These are phyloP conservation scores for Corbicula japonica DNA, from an alignment of 2,888 invertebrate species.

Conservation along the genomic window DNA sequence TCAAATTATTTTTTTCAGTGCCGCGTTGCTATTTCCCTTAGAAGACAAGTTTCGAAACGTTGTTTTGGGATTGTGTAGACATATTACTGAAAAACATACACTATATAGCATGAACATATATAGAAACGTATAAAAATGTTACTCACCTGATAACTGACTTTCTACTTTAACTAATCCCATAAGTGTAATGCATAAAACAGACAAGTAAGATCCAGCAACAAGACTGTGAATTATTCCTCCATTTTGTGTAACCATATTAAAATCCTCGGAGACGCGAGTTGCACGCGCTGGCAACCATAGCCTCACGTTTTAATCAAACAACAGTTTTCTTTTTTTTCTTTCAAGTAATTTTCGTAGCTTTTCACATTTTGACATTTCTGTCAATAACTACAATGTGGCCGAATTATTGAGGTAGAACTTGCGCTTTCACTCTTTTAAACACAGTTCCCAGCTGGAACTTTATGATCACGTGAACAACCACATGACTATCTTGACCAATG, in stretches of 20 bases:
- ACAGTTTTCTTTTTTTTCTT: not conserved
- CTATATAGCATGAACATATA: not conserved
- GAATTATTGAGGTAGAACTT: not conserved
- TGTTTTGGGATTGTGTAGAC: too few species aligned
- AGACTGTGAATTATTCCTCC: constrained; percentile 34
- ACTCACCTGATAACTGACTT: constrained; percentile 20
- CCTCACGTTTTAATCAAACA: not conserved
- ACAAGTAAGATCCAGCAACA: constrained; percentile 47
- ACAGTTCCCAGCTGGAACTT: not conserved
- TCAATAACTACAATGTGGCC: not conserved
- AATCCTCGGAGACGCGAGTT: constrained; percentile 9
- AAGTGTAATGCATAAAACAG: constrained; percentile 1
- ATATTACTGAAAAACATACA: not conserved
- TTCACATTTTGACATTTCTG: not conserved
- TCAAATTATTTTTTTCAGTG: not conserved
- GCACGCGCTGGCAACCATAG: constrained; percentile 18
- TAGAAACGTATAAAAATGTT: not conserved
- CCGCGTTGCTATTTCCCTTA: not conserved
- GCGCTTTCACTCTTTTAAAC: not conserved
- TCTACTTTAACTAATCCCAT: constrained; percentile 24
- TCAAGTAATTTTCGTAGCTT: not conserved
- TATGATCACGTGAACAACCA: constrained; percentile 6
- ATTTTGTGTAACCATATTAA: constrained; percentile 54
- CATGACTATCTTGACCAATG: not conserved
- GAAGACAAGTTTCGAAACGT: too few species aligned